Evolutionary conservation across 2,797 vertebrate species (phyloP).

Genomic region (Coranthus polyacanthus): DNA sequence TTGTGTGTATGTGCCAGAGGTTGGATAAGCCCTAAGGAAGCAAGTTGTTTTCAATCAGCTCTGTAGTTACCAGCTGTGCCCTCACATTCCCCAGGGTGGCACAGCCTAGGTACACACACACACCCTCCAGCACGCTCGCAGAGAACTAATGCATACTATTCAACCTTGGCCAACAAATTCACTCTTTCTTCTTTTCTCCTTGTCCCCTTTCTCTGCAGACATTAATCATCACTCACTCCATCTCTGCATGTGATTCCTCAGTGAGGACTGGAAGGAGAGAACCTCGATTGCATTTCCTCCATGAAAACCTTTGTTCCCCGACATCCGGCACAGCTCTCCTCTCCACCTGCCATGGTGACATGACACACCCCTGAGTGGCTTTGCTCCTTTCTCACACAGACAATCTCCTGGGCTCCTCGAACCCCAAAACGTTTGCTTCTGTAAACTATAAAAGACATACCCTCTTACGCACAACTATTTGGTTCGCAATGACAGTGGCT

Average conservation of each 20-base stretch:
- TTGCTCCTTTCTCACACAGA: conserved; percentile 55
- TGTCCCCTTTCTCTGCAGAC: conserved; percentile 71
- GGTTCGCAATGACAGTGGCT: conserved; percentile 74
- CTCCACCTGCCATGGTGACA: conserved; percentile 97
- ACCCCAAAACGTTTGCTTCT: conserved; percentile 4
- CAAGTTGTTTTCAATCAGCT: conserved; percentile 87
- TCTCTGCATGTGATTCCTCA: conserved; percentile 59
- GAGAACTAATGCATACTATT: conserved; percentile 60
- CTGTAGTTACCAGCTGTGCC: conserved; percentile 86
- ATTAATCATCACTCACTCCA: conserved; percentile 65
- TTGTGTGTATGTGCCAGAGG: conserved; percentile 64
- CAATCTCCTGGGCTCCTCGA: conserved; percentile 50
- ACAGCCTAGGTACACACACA: conserved; percentile 60
- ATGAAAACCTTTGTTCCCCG: conserved; percentile 57
- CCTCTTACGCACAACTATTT: conserved; percentile 8
- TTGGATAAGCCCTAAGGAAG: conserved; percentile 79
- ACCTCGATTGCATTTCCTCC: conserved; percentile 38
- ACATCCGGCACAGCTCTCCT: conserved; percentile 59
- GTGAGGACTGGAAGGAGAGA: conserved; percentile 48
- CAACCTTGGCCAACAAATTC: conserved; percentile 68
- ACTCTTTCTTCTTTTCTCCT: conserved; percentile 67
- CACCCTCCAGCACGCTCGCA: conserved; percentile 35
- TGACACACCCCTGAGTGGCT: conserved; percentile 83
- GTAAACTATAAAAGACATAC: conserved; percentile 43
- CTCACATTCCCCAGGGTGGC: conserved; percentile 76